Conservation (phyloP, 2,888 invertebrate genomes). For the Candidula unifasciata region DNA sequence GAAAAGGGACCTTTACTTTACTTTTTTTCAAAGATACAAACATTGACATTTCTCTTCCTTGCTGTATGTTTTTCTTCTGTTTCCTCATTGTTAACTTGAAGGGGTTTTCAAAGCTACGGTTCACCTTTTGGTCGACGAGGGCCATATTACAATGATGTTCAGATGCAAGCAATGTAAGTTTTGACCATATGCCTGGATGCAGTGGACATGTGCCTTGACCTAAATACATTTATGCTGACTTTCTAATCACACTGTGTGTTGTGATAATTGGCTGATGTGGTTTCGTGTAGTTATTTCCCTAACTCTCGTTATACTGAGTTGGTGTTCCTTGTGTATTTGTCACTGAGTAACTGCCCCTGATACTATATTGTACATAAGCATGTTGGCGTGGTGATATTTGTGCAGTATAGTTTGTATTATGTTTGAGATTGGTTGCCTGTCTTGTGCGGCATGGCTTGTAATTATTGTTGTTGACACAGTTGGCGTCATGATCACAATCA, state of each 20-base stretch:
- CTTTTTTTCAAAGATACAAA: no score
- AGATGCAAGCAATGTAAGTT: conserved; percentile 80
- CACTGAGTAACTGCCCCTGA: not conserved
- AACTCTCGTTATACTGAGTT: no score
- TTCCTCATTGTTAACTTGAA: conserved; percentile 7
- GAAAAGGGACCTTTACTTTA: no score
- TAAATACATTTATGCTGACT: not conserved
- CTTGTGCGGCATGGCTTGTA: not conserved
- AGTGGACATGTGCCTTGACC: conserved; percentile 13
- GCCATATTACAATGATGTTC: conserved; percentile 72
- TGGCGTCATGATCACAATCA: no score
- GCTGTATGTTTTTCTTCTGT: not conserved
- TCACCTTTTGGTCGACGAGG: conserved; percentile 50
- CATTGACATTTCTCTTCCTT: no score
- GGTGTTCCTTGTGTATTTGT: not conserved
- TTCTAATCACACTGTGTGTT: not conserved
- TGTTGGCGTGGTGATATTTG: not conserved
- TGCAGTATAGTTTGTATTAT: not conserved
- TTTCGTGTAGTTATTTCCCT: not conserved
- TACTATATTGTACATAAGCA: not conserved
- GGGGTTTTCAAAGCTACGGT: conserved; percentile 39
- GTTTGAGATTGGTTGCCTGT: not conserved
- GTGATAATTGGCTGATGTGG: not conserved
- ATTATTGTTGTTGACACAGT: no score
- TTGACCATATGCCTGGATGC: conserved; percentile 3